A percentile compares a stretch with the other conserved stretches of the same genome.
These are phyloP conservation scores for Sinocyclocheilus maitianheensis DNA, from an alignment of 2,113 vertebrate species.

Conservation along the genomic window DNA sequence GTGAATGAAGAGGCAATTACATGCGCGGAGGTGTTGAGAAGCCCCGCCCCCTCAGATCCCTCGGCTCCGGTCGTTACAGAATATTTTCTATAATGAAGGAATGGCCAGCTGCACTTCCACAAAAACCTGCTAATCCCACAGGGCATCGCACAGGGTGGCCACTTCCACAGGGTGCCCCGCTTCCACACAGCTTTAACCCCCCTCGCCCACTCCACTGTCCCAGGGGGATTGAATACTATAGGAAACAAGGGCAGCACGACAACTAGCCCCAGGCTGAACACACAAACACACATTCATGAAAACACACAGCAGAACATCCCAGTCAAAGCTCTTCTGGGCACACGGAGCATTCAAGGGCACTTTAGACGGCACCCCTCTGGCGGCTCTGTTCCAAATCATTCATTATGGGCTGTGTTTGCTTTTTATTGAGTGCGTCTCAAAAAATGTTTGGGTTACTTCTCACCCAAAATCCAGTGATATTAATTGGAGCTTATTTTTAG, in stretches of 20 bases:
- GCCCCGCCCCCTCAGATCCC: constrained; percentile 54
- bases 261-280: not conserved
- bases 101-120: constrained; percentile 65
- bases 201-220: constrained; percentile 31
- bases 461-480: no score
- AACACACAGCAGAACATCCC: constrained; percentile 10
- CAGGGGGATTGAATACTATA: constrained; percentile 9
- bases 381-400: constrained; percentile 19
- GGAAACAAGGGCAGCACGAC: not conserved
- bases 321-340: not conserved
- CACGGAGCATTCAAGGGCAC: constrained; percentile 21
- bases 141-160: constrained; percentile 54
- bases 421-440: no score
- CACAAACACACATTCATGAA: not conserved
- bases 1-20: constrained; percentile 70
- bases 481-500: no score
- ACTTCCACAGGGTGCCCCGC: constrained; percentile 31
- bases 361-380: not conserved
- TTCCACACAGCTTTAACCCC: constrained; percentile 58
- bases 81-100: constrained; percentile 72
- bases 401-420: not conserved
- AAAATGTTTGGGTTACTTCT: not conserved
- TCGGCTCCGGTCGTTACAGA: constrained; percentile 67
- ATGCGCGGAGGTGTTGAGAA: constrained; percentile 64
- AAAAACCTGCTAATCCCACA: constrained; percentile 79